phyloP scores from a whole-genome alignment of 2,113 vertebrate genomes.

The Piaya cayana region DNA sequence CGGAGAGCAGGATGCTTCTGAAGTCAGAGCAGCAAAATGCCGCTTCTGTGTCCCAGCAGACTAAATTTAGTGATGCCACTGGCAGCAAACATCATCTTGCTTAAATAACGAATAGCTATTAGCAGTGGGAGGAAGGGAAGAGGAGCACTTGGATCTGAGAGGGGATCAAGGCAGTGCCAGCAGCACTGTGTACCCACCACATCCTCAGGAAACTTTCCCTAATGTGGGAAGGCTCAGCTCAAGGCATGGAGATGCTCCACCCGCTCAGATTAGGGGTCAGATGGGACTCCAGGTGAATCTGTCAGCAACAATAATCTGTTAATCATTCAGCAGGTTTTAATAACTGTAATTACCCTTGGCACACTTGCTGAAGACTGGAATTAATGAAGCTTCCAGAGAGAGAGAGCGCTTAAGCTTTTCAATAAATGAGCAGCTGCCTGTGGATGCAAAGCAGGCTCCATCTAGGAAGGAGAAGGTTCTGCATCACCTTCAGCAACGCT shows the following conservation, averaged over 20 bases:
- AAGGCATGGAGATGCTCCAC: rapidly evolving
- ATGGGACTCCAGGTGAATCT: not conserved
- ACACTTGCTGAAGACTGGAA: not conserved
- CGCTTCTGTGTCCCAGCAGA: not conserved
- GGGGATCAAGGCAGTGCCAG: not conserved
- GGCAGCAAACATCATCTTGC: not conserved
- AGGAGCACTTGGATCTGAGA: not conserved
- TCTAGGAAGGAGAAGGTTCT: not conserved
- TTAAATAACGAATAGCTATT: rapidly evolving
- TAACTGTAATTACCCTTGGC: not conserved
- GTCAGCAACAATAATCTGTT: not conserved
- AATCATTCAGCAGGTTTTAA: not conserved
- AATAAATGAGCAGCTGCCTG: rapidly evolving
- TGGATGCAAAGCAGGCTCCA: rapidly evolving
- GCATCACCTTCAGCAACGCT: not conserved
- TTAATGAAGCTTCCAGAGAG: not conserved
- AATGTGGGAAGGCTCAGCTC: rapidly evolving
- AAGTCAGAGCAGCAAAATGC: not conserved
- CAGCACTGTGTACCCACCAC: rapidly evolving
- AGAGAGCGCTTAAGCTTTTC: not conserved
- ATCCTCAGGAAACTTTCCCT: rapidly evolving
- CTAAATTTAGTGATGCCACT: not conserved
- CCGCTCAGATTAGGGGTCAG: not conserved
- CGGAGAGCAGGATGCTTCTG: not conserved
- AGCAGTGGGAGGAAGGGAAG: not conserved